A percentile compares a stretch with the other conserved stretches of the same genome.
phyloP scores from a whole-genome alignment of 2,113 vertebrate genomes.

The Climacteris rufus region DNA sequence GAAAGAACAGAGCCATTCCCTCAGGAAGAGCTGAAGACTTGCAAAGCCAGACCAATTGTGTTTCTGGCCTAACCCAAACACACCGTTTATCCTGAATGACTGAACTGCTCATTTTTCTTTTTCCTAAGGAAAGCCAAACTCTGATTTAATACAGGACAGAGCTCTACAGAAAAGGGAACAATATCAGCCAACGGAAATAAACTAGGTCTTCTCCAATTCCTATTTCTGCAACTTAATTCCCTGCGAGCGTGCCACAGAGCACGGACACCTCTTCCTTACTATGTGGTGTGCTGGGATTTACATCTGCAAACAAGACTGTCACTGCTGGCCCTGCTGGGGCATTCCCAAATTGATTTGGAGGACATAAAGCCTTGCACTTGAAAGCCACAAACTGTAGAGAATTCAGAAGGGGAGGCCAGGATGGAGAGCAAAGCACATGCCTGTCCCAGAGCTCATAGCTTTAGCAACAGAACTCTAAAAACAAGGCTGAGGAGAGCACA shows the following conservation, averaged over 20 bases:
- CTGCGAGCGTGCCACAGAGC: neutral
- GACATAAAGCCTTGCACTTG: neutral
- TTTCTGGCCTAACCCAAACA: neutral
- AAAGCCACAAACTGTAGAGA: neutral
- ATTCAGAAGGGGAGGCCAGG: neutral
- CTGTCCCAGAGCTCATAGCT: neutral
- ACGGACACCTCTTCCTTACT: neutral
- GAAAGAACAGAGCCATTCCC: neutral
- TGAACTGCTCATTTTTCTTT: neutral
- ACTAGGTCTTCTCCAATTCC: conserved; percentile 46
- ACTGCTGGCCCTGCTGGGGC: neutral
- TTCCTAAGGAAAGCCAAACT: conserved; percentile 19
- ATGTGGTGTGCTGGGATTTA: neutral
- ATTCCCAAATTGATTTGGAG: neutral
- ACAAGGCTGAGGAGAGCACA: neutral
- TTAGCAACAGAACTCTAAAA: neutral
- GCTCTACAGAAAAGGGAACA: conserved; percentile 36
- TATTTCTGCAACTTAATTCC: conserved; percentile 21
- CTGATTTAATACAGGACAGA: conserved; percentile 32
- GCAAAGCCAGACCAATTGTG: neutral
- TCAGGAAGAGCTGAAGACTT: neutral
- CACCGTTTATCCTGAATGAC: neutral
- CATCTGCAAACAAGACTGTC: neutral
- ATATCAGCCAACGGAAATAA: conserved; percentile 39
- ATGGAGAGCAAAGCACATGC: neutral